Percentiles rank a stretch among this genome's conserved stretches.
Conservation (phyloP, 64 coral and sea anemone species). For the Cladopsammia gracilis region DNA sequence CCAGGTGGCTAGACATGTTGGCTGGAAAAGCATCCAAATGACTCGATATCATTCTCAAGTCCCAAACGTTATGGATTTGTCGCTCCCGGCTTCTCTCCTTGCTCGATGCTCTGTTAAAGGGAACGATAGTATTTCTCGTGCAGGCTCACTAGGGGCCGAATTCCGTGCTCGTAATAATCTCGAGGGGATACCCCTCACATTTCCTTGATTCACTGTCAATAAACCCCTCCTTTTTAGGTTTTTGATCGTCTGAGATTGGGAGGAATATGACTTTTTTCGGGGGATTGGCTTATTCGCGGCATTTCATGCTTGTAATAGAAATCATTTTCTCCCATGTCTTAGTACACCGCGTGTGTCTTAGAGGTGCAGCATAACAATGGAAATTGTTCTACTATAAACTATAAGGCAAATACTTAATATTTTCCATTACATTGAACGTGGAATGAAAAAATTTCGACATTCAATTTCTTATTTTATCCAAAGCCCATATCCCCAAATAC, state of each 20-base stretch:
- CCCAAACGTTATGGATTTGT: constrained; percentile 13
- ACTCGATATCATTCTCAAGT: constrained; percentile 10
- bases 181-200: too few relatives aligned
- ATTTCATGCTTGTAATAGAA: neutral
- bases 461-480: too few relatives aligned
- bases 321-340: neutral
- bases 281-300: neutral
- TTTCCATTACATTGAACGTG: too few relatives aligned
- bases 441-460: too few relatives aligned
- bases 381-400: neutral
- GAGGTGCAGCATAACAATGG: neutral
- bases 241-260: neutral
- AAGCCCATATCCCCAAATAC: too few relatives aligned
- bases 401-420: too few relatives aligned
- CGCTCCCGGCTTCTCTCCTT: neutral
- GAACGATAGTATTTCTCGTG: too few relatives aligned
- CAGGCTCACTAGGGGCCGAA: too few relatives aligned
- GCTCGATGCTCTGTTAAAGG: neutral
- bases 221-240: neutral
- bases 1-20: constrained; percentile 30
- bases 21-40: neutral
- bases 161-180: too few relatives aligned
- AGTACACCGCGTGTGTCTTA: neutral
- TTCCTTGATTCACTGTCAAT: neutral
- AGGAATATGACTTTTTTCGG: neutral